Percentiles rank a stretch among this genome's conserved stretches.
Conservation (phyloP, 1,140 invertebrate species). For the Pogonomyrmex barbatus region DNA sequence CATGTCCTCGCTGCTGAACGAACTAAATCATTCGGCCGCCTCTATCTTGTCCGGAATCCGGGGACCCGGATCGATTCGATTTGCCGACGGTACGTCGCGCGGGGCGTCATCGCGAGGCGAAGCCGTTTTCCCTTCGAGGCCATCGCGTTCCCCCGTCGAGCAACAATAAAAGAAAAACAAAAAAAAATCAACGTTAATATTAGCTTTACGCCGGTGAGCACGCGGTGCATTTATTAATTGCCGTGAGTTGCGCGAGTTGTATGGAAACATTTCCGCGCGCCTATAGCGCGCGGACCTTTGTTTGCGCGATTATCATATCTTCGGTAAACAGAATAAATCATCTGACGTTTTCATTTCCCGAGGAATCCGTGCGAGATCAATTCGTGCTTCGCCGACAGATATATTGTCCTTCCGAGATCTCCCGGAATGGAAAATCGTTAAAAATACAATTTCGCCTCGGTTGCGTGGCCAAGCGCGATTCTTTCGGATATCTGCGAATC, state of each 20-base stretch:
- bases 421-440: slow-evolving; percentile 42
- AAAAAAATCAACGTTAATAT: slow-evolving; percentile 19
- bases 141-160: background rate
- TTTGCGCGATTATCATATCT: slow-evolving; percentile 52
- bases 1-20: slow-evolving; percentile 54
- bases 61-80: slow-evolving; percentile 66
- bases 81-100: slow-evolving; percentile 47
- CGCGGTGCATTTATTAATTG: slow-evolving; percentile 38
- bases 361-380: slow-evolving; percentile 44
- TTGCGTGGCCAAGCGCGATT: slow-evolving; percentile 29
- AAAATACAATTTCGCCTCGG: slow-evolving; percentile 47
- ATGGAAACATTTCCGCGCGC: slow-evolving; percentile 5
- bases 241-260: background rate
- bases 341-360: slow-evolving; percentile 54
- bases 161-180: background rate
- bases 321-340: slow-evolving; percentile 60
- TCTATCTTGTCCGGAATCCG: slow-evolving; percentile 67
- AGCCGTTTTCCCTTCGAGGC: slow-evolving; percentile 1
- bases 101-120: background rate
- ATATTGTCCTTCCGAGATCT: slow-evolving; percentile 22
- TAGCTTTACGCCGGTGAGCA: background rate
- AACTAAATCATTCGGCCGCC: slow-evolving; percentile 71
- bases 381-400: slow-evolving; percentile 22
- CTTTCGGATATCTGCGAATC: slow-evolving; percentile 31
- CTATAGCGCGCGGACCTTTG: slow-evolving; percentile 14